Conservation (phyloP, 2,113 vertebrate genomes). For the Xiphophorus maculatus region DNA sequence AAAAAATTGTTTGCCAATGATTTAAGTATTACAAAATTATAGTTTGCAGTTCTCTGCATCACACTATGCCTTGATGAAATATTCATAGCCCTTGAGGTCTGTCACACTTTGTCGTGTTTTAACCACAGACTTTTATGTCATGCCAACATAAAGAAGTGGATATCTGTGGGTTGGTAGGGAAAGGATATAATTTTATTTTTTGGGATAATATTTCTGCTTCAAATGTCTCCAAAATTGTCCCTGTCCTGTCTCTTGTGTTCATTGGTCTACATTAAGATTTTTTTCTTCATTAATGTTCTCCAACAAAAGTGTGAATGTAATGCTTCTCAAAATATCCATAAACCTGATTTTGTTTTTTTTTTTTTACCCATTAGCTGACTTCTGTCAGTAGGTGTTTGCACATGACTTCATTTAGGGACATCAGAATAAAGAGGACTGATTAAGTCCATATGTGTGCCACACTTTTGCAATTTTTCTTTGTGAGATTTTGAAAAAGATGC, state of each 20-base stretch:
- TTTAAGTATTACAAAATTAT: background rate
- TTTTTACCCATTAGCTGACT: background rate
- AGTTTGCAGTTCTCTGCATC: background rate
- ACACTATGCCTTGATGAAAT: background rate
- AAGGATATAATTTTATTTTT: background rate
- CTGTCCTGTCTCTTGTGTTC: no score
- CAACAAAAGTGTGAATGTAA: background rate
- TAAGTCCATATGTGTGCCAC: background rate
- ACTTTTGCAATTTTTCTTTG: background rate
- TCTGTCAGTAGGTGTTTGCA: background rate
- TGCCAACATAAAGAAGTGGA: no score
- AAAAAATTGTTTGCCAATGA: conserved; percentile 23
- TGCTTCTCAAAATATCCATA: background rate
- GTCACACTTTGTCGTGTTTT: no score
- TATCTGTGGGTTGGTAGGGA: no score
- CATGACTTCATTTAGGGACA: background rate
- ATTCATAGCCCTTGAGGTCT: no score
- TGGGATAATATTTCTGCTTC: no score
- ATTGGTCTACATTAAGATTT: no score
- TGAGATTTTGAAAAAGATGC: background rate
- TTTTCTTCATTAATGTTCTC: no score
- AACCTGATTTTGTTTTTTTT: background rate
- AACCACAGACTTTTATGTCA: no score
- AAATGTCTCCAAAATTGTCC: no score
- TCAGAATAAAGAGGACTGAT: background rate